These are phyloP conservation scores for Pao palembangensis DNA, from an alignment of 2,113 vertebrate species.

Conservation along the genomic window DNA sequence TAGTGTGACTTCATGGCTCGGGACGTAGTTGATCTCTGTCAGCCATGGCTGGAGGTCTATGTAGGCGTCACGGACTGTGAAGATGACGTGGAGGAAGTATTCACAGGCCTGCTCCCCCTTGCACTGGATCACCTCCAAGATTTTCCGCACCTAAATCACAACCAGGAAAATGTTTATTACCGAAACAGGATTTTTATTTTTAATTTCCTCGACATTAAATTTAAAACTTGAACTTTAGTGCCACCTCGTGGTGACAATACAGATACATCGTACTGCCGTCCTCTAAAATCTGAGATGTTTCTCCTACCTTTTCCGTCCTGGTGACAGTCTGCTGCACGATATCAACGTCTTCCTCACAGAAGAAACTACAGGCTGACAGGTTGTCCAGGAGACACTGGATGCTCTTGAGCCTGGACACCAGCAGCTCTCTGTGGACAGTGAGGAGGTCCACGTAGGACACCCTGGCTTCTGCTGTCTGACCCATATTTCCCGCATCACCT, in stretches of 20 bases:
- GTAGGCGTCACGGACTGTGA: conserved; percentile 84
- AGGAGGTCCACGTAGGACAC: conserved; percentile 58
- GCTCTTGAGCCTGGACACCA: conserved; percentile 84
- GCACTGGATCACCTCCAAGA: conserved; percentile 89
- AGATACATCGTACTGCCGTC: too few species aligned
- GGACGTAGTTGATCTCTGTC: conserved; percentile 76
- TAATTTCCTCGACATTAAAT: too few species aligned
- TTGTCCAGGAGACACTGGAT: conserved; percentile 89
- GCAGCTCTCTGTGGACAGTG: conserved; percentile 79
- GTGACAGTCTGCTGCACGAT: conserved; percentile 80
- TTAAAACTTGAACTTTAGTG: too few species aligned
- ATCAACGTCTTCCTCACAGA: conserved; percentile 87
- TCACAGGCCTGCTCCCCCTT: conserved; percentile 90
- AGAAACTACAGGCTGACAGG: conserved; percentile 78
- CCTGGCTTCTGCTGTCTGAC: conserved; percentile 5
- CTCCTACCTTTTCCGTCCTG: conserved; percentile 82
- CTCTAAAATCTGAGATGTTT: not conserved
- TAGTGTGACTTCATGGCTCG: conserved; percentile 67
- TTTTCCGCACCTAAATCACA: conserved; percentile 83
- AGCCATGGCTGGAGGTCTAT: conserved; percentile 89
- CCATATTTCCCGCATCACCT: conserved; percentile 32
- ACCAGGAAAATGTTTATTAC: not conserved
- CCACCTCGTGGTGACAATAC: too few species aligned
- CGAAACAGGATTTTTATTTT: not conserved
- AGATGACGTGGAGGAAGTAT: conserved; percentile 82